These are phyloP conservation scores for Athrips mouffetella DNA, from an alignment of 2,888 invertebrate species.

Conservation along the genomic window DNA sequence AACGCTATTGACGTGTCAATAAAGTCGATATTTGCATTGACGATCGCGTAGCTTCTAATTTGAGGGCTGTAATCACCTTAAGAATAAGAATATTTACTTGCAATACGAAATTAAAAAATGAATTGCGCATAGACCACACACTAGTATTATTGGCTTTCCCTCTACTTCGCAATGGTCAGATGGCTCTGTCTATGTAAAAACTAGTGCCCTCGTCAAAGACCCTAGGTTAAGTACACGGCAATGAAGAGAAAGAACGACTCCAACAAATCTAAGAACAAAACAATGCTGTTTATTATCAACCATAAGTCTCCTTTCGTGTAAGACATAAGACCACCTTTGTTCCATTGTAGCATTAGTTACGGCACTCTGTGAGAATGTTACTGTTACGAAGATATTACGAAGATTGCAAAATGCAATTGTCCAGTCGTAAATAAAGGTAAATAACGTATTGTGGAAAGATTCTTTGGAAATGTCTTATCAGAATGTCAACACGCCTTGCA, in stretches of 20 bases:
- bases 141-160: too few species aligned
- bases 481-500: background rate
- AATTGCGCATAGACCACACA: too few species aligned
- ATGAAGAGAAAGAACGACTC: conserved; percentile 27
- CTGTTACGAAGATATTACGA: background rate
- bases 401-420: conserved; percentile 30
- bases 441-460: background rate
- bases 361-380: conserved; percentile 37
- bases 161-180: too few species aligned
- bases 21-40: too few species aligned
- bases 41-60: too few species aligned
- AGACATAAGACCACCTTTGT: conserved; percentile 53
- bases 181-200: too few species aligned
- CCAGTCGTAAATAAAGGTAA: conserved; percentile 12
- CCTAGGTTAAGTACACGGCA: too few species aligned
- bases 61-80: too few species aligned
- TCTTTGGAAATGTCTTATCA: background rate
- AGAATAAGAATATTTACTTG: too few species aligned
- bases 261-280: conserved; percentile 44
- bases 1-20: too few species aligned
- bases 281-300: conserved; percentile 57
- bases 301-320: conserved; percentile 32
- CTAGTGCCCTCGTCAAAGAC: too few species aligned
- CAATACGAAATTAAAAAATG: too few species aligned
- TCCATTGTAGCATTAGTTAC: conserved; percentile 51